These are phyloP conservation scores for Athalia cordata DNA, from an alignment of 2,888 invertebrate genomes.

Conservation along the genomic window DNA sequence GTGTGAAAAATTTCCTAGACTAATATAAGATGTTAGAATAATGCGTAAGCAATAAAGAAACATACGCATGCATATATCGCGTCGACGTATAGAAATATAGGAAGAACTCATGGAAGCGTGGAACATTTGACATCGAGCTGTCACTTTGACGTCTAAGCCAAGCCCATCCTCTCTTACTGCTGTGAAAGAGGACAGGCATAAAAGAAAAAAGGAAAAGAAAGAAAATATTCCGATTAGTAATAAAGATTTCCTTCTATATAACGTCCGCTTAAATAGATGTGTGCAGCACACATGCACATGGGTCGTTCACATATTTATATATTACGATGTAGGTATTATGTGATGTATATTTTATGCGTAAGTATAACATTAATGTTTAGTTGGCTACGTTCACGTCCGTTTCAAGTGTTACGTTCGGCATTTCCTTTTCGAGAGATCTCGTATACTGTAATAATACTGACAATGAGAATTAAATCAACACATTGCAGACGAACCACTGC, in stretches of 20 bases:
- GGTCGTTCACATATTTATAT: not conserved
- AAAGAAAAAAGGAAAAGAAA: too few relatives aligned
- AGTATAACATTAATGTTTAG: not conserved
- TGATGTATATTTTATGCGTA: not conserved
- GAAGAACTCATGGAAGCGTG: conserved; percentile 65
- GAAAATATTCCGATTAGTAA: conserved; percentile 63
- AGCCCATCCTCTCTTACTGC: conserved; percentile 71
- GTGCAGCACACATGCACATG: too few relatives aligned
- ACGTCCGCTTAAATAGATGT: not conserved
- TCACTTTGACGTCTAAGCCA: conserved; percentile 68
- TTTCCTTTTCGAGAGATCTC: conserved; percentile 24
- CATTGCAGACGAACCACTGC: not conserved
- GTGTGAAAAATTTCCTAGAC: conserved; percentile 33
- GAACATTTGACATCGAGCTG: conserved; percentile 69
- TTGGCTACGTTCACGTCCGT: not conserved
- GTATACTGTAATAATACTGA: not conserved
- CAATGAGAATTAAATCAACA: conserved; percentile 30
- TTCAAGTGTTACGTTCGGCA: not conserved
- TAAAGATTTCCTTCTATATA: conserved; percentile 9
- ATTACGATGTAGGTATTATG: not conserved
- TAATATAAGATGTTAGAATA: not conserved
- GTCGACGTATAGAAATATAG: conserved; percentile 1
- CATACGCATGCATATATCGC: not conserved
- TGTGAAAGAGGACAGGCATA: conserved; percentile 51
- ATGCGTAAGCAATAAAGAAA: not conserved